A percentile compares a stretch with the other conserved stretches of the same genome.
Evolutionary conservation across 1,140 invertebrate genomes (phyloP).

Genomic region (Globodera rostochiensis): DNA sequence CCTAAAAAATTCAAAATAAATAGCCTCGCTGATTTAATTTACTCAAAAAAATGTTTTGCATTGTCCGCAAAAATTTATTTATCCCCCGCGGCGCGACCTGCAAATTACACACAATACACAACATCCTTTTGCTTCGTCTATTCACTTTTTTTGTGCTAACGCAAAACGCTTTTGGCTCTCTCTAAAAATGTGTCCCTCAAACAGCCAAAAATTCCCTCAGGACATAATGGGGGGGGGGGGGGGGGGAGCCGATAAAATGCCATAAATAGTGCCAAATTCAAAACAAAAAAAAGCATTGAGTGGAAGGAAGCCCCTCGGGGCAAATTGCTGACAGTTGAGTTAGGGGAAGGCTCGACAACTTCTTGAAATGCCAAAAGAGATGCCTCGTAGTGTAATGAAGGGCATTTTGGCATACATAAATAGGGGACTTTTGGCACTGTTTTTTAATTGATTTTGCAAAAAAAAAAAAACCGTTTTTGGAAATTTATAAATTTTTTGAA

Average conservation of each 20-base stretch:
- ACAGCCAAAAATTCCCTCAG: background rate
- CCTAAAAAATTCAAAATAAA: too few relatives aligned
- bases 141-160: background rate
- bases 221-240: background rate
- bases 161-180: background rate
- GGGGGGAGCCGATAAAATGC: background rate
- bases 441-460: too few relatives aligned
- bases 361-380: too few relatives aligned
- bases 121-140: too few relatives aligned
- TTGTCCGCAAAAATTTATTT: background rate
- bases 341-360: too few relatives aligned
- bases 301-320: background rate
- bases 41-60: background rate
- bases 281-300: background rate
- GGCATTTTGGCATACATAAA: too few relatives aligned
- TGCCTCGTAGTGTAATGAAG: too few relatives aligned
- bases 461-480: too few relatives aligned
- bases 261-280: background rate
- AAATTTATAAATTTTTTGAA: too few relatives aligned
- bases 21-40: slow-evolving; percentile 10
- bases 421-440: too few relatives aligned
- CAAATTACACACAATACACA: too few relatives aligned
- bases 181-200: background rate
- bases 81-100: background rate
- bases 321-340: background rate